These are phyloP conservation scores for Merodon equestris DNA, from an alignment of 2,888 invertebrate species.

Conservation along the genomic window DNA sequence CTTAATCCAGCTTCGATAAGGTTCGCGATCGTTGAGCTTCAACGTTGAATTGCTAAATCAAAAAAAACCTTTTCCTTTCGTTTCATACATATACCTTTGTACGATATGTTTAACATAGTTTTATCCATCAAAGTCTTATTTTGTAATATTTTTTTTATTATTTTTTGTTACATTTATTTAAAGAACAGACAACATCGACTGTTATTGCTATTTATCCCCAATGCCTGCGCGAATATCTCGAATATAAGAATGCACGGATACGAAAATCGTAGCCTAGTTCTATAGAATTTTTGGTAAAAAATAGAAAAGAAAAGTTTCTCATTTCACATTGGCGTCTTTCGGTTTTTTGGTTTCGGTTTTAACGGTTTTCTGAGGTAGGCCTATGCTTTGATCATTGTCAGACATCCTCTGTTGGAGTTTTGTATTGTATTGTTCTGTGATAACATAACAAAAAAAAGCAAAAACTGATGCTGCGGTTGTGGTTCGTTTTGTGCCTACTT, in stretches of 20 bases:
- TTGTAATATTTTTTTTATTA: conserved; percentile 50
- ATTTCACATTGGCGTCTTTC: not conserved
- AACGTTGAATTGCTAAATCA: not conserved
- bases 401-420: conserved; percentile 2
- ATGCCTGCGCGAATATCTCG: conserved; percentile 20
- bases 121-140: conserved; percentile 66
- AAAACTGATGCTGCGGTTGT: too few species aligned
- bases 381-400: conserved; percentile 39
- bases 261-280: conserved; percentile 16
- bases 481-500: conserved; percentile 26
- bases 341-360: not conserved
- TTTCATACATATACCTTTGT: conserved; percentile 72
- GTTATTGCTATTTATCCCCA: conserved; percentile 34
- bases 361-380: conserved; percentile 38
- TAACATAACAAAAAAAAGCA: too few species aligned
- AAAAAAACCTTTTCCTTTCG: conserved; percentile 32
- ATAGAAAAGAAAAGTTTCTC: not conserved
- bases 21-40: not conserved
- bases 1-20: conserved; percentile 46
- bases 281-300: conserved; percentile 17
- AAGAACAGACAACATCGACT: conserved; percentile 44
- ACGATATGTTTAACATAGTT: conserved; percentile 78
- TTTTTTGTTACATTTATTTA: conserved; percentile 40
- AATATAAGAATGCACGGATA: conserved; percentile 10
- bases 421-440: too few species aligned